Evolutionary conservation across 2,797 vertebrate genomes (phyloP).

Genomic region (Lemur catta): DNA sequence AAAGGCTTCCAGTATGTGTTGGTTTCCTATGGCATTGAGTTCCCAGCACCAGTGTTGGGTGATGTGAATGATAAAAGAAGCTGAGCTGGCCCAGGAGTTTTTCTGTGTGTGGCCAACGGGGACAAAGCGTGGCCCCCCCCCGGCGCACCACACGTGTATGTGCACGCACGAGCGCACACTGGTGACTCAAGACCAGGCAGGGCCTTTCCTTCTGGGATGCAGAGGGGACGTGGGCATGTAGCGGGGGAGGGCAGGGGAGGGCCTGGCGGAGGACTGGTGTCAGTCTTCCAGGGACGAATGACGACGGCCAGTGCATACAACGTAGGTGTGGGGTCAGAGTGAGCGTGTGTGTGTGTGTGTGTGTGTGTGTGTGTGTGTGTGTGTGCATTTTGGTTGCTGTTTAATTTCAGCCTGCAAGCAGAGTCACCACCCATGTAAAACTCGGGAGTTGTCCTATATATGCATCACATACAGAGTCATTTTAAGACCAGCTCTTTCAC

Average conservation of each 20-base stretch:
- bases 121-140: no score
- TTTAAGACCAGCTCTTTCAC: neutral
- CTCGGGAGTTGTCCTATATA: no score
- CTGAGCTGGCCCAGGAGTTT: neutral
- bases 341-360: neutral
- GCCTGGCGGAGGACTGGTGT: neutral
- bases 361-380: neutral
- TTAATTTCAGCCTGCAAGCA: neutral
- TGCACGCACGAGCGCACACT: neutral
- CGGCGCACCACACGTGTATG: neutral
- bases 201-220: neutral
- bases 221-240: neutral
- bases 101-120: neutral
- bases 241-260: neutral
- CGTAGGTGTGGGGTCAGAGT: neutral
- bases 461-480: neutral
- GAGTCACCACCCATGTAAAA: neutral
- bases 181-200: neutral
- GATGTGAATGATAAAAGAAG: neutral
- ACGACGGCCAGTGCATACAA: neutral
- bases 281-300: neutral
- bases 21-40: neutral
- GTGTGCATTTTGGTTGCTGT: neutral
- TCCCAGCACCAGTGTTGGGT: neutral
- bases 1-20: neutral